These are phyloP conservation scores for Autographa gamma DNA, from an alignment of 2,888 invertebrate genomes.

Conservation along the genomic window DNA sequence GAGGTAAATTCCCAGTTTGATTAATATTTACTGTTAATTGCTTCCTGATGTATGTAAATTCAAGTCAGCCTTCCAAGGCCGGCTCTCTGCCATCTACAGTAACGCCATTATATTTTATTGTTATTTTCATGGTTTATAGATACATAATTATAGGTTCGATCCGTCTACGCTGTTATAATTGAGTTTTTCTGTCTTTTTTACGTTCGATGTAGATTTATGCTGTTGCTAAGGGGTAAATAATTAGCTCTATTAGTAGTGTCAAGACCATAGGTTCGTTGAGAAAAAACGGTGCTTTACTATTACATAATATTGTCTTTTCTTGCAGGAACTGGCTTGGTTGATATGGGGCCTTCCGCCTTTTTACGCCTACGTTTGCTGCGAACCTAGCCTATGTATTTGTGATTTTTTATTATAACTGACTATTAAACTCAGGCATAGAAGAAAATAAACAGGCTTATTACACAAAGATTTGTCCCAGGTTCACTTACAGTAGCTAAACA, in stretches of 20 bases:
- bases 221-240: neutral
- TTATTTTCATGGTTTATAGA: slow-evolving; percentile 11
- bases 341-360: too few relatives aligned
- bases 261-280: neutral
- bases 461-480: too few relatives aligned
- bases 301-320: too few relatives aligned
- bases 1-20: slow-evolving; percentile 35
- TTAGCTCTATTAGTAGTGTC: neutral
- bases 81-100: neutral
- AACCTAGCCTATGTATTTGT: too few relatives aligned
- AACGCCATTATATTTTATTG: slow-evolving; percentile 16
- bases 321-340: too few relatives aligned
- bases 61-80: slow-evolving; percentile 23
- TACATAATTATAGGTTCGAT: slow-evolving; percentile 19
- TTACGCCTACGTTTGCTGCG: too few relatives aligned
- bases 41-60: slow-evolving; percentile 50
- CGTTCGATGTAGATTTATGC: neutral
- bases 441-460: too few relatives aligned
- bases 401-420: too few relatives aligned
- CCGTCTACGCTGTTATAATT: neutral
- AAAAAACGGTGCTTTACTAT: neutral
- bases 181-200: neutral
- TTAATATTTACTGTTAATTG: slow-evolving; percentile 25
- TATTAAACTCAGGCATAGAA: too few relatives aligned
- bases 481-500: too few relatives aligned